These are phyloP conservation scores for Lasioglossum vierecki DNA, from an alignment of 2,888 invertebrate genomes.

Conservation along the genomic window DNA sequence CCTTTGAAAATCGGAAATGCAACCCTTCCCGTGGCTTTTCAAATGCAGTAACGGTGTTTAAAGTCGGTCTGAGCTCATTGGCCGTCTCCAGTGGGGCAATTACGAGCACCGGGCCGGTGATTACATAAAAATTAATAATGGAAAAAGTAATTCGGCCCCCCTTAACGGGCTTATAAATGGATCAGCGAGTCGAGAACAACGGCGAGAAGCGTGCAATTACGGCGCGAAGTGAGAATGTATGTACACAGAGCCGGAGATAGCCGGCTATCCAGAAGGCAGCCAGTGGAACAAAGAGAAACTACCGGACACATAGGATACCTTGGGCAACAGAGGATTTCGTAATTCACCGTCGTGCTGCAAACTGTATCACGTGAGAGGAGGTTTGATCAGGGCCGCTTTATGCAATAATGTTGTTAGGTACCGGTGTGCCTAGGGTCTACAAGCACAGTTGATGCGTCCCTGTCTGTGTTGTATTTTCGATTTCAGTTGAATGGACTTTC, in stretches of 20 bases:
- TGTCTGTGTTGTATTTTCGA: not conserved
- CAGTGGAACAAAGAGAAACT: conserved; percentile 80
- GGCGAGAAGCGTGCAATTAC: conserved; percentile 36
- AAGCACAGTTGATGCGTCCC: not conserved
- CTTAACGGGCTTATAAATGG: conserved; percentile 25
- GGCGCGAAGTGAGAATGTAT: conserved; percentile 28
- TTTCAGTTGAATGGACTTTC: not conserved
- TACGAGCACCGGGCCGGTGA: not conserved
- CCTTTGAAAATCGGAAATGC: not conserved
- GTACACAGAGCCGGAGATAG: conserved; percentile 22
- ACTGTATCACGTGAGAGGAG: conserved; percentile 57
- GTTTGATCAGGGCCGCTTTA: conserved; percentile 29
- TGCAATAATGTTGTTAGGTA: not conserved
- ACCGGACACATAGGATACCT: conserved; percentile 76
- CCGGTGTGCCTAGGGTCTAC: not conserved
- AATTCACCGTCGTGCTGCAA: conserved; percentile 60
- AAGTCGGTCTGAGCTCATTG: not conserved
- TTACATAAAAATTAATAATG: conserved; percentile 27
- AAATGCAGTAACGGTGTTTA: not conserved
- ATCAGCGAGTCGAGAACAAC: conserved; percentile 11
- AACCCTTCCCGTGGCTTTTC: not conserved
- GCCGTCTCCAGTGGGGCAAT: not conserved
- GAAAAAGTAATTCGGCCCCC: conserved; percentile 5
- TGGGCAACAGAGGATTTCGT: conserved; percentile 76
- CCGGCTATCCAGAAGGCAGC: conserved; percentile 66